A percentile compares a stretch with the other conserved stretches of the same genome.
phyloP scores from a whole-genome alignment of 2,888 invertebrate genomes.

The Lasioglossum marginatum region DNA sequence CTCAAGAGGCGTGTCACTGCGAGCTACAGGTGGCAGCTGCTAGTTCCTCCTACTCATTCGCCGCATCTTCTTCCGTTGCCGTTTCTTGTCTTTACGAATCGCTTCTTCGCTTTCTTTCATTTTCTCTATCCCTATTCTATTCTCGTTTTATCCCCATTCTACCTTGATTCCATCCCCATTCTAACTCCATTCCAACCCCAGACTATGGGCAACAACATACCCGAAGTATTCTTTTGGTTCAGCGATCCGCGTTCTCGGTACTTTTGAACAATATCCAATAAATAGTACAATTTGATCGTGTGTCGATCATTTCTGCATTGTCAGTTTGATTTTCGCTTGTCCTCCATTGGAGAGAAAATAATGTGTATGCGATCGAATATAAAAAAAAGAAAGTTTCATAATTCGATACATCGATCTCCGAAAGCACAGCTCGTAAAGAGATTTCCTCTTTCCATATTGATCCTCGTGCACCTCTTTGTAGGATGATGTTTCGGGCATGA shows the following conservation, averaged over 20 bases:
- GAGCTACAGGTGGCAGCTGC: slow-evolving; percentile 70
- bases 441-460: not conserved
- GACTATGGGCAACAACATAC: not conserved
- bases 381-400: not conserved
- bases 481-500: slow-evolving; percentile 60
- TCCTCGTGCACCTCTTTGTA: slow-evolving; percentile 8
- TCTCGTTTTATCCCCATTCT: not conserved
- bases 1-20: slow-evolving; percentile 67
- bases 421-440: slow-evolving; percentile 11
- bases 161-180: not conserved
- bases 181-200: not conserved
- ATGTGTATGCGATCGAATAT: not conserved
- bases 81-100: slow-evolving; percentile 8
- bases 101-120: slow-evolving; percentile 3
- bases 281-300: not conserved
- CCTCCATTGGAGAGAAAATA: not conserved
- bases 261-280: not conserved
- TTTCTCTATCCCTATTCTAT: not conserved
- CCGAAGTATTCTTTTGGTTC: not conserved
- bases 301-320: not conserved
- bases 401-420: not conserved
- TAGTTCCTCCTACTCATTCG: slow-evolving; percentile 48
- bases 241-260: not conserved
- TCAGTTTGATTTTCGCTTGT: not conserved
- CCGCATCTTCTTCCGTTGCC: slow-evolving; percentile 16